Percentiles rank a stretch among this genome's conserved stretches.
These are phyloP conservation scores for Sus cebifrons DNA, from an alignment of 2,797 vertebrate genomes.

Conservation along the genomic window DNA sequence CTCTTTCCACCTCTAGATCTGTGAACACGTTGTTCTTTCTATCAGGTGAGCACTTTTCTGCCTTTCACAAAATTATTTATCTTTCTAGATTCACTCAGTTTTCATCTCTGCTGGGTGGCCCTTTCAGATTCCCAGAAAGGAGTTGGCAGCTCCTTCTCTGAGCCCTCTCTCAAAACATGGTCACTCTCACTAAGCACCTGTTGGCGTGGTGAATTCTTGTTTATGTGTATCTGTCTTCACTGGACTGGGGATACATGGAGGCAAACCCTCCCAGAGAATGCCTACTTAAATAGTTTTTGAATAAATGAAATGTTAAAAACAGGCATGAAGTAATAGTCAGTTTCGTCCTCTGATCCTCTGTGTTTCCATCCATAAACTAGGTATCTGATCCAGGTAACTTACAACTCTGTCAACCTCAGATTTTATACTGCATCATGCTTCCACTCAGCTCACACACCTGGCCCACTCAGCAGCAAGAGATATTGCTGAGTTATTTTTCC, in stretches of 20 bases:
- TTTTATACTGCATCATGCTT: neutral
- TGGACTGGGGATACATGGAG: neutral
- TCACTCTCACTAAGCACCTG: neutral
- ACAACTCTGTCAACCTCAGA: neutral
- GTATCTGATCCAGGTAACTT: neutral
- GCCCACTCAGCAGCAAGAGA: constrained; percentile 35
- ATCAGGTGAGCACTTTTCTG: neutral
- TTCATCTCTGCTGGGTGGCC: neutral
- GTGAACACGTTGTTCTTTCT: neutral
- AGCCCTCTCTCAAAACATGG: neutral
- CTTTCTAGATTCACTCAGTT: neutral
- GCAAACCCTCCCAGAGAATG: neutral
- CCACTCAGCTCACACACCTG: neutral
- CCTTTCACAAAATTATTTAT: neutral
- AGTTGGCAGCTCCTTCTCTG: neutral
- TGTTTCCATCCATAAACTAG: neutral
- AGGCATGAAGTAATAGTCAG: neutral
- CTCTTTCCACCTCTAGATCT: neutral
- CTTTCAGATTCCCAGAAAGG: neutral
- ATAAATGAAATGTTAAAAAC: constrained; percentile 28
- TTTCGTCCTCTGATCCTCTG: neutral
- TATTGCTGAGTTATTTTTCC: constrained; percentile 66
- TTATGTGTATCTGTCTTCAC: neutral
- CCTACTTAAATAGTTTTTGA: neutral
- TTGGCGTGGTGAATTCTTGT: neutral